phyloP scores from a whole-genome alignment of 2,113 vertebrate species.

The Prunella fulvescens region DNA sequence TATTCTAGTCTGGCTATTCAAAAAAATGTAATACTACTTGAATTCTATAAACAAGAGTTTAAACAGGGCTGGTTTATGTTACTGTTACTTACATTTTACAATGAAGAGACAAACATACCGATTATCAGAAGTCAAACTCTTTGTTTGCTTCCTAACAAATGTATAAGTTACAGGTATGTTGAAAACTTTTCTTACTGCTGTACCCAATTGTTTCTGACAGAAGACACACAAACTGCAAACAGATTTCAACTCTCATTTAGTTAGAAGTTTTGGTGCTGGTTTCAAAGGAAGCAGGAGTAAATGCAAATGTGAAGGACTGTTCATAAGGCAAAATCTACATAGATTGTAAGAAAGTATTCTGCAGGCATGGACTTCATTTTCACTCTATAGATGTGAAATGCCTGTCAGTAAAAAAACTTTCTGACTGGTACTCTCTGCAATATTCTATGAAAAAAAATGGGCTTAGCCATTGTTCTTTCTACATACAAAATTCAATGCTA shows the following conservation, averaged over 20 bases:
- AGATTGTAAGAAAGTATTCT: background rate
- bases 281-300: background rate
- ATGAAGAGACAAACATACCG: slow-evolving; percentile 12
- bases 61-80: slow-evolving; percentile 60
- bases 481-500: background rate
- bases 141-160: background rate
- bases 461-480: background rate
- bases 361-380: background rate
- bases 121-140: background rate
- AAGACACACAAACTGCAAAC: background rate
- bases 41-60: slow-evolving; percentile 67
- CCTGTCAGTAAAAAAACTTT: background rate
- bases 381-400: background rate
- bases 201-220: background rate
- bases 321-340: background rate
- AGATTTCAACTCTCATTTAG: background rate
- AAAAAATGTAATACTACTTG: slow-evolving; percentile 60
- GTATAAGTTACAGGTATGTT: background rate
- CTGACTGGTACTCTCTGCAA: background rate
- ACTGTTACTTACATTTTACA: slow-evolving; percentile 57
- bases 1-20: slow-evolving; percentile 41
- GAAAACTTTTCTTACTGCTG: background rate
- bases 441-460: background rate
- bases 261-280: background rate
- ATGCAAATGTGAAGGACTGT: background rate